Evolutionary conservation across 2,113 vertebrate genomes (phyloP), one percentile per base, ranked within the genome.

Genomic region (Apteryx mantelli): DNA sequence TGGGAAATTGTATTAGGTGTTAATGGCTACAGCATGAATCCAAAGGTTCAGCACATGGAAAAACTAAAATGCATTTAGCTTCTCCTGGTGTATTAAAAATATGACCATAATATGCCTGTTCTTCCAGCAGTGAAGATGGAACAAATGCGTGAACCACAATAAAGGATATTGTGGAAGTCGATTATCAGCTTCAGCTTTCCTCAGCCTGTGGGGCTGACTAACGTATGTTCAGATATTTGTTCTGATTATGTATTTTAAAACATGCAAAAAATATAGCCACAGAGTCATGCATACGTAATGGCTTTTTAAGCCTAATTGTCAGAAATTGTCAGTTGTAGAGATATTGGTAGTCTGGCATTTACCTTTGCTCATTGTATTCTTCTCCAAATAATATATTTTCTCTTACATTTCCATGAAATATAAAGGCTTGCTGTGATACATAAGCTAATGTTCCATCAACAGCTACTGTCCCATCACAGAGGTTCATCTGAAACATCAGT

Each of bases 351-450:
- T 55, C 42, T 44, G 55, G 24, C 40, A 7, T n/a, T 92, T 98
- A 99, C 99, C 98, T 99, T 73, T 90, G 81, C 64, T 98, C 86
- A 56, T 99, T 93, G 55, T 98, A 98, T 22, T 92, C 64, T 97
- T 98, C 96, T 80, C 98, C 99, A 98, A 99, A 99, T 55, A 99
- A 81, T 75, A 99, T 98, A 66, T 99, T 99, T 85, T 99, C 98
- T 76, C 93, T 96, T 69, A 99, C 97, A 4, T 92, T 98, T 55
- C 98, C 98, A 5, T 99, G 98, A 73, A 99, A 99, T 89, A 99
- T 99, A 99, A 99, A 99, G 5, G 98, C 98, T 96, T 99, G 99
- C 84, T 99, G 99, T 61, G 99, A 98, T 70, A 98, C 98, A 6
- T 99, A 99, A 38, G 99, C 98, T 91, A 99, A 97, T 4, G 98